phyloP scores from a whole-genome alignment of 1,140 invertebrate species.

The Macrobrachium nipponense region DNA sequence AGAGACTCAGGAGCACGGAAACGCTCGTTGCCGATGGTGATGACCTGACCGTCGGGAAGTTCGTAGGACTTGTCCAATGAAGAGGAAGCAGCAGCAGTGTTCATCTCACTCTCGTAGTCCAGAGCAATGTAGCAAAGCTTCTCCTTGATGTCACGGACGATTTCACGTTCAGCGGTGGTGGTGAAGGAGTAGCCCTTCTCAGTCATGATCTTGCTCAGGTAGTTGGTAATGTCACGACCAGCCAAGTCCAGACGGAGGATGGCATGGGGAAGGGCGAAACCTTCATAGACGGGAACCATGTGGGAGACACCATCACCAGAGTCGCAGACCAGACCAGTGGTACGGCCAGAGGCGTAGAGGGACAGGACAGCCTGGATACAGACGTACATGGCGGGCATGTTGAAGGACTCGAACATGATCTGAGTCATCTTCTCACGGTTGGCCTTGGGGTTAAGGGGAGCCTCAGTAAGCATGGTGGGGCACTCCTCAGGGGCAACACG shows the following conservation, averaged over 20 bases:
- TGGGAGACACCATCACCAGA: too few relatives aligned
- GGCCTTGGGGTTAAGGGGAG: slow-evolving; percentile 91
- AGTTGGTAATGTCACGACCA: too few relatives aligned
- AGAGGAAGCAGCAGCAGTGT: not conserved
- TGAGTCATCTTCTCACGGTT: slow-evolving; percentile 82
- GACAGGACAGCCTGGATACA: not conserved
- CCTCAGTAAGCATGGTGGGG: slow-evolving; percentile 86
- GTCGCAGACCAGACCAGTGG: not conserved
- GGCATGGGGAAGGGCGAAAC: too few relatives aligned
- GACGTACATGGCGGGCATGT: not conserved
- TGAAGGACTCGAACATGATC: slow-evolving; percentile 75
- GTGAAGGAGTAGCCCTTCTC: slow-evolving; percentile 75
- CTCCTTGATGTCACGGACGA: slow-evolving; percentile 93
- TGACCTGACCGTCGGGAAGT: slow-evolving; percentile 92
- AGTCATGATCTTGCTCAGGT: slow-evolving; percentile 74
- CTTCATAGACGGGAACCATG: too few relatives aligned
- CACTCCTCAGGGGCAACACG: slow-evolving; percentile 95
- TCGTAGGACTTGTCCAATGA: slow-evolving; percentile 75
- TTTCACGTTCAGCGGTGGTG: slow-evolving; percentile 83
- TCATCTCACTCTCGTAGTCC: slow-evolving; percentile 62
- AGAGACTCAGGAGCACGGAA: slow-evolving; percentile 95
- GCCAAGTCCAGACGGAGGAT: too few relatives aligned
- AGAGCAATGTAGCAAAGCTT: slow-evolving; percentile 89
- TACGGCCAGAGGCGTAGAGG: slow-evolving; percentile 16
- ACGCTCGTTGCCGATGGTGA: slow-evolving; percentile 95